phyloP scores from a whole-genome alignment of 2,888 invertebrate species.

The Syrphus vitripennis region DNA sequence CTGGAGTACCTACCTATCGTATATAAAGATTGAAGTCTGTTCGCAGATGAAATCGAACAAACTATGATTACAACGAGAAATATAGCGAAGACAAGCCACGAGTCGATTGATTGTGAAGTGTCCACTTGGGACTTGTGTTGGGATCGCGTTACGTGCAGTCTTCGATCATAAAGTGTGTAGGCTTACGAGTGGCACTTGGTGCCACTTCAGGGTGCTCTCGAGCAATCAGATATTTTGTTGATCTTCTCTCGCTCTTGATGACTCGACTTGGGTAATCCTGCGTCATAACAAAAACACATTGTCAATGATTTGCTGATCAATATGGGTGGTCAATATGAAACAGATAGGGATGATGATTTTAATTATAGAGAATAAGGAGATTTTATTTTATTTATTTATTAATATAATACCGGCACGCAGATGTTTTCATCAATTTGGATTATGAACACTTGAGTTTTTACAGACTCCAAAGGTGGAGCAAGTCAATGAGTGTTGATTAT shows the following conservation, averaged over 20 bases:
- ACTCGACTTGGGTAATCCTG: slow-evolving; percentile 65
- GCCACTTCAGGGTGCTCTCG: slow-evolving; percentile 56
- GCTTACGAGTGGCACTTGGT: slow-evolving; percentile 62
- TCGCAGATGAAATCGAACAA: slow-evolving; percentile 42
- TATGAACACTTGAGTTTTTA: slow-evolving; percentile 48
- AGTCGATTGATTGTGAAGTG: slow-evolving; percentile 61
- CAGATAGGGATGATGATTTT: background rate
- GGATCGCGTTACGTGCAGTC: slow-evolving; percentile 63
- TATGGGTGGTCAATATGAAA: slow-evolving; percentile 48
- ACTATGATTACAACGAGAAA: slow-evolving; percentile 39
- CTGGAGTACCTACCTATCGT: background rate
- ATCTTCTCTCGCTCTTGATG: slow-evolving; percentile 28
- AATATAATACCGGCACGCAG: slow-evolving; percentile 25
- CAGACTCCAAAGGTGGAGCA: slow-evolving; percentile 8
- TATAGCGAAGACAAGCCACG: slow-evolving; percentile 14
- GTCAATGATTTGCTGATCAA: slow-evolving; percentile 37
- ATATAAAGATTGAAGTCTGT: slow-evolving; percentile 1
- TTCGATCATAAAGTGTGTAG: slow-evolving; percentile 71
- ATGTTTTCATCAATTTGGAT: slow-evolving; percentile 67
- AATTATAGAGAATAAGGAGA: background rate
- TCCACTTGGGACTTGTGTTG: slow-evolving; percentile 64
- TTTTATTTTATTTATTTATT: background rate
- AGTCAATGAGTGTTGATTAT: slow-evolving; percentile 41
- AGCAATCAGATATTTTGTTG: slow-evolving; percentile 70
- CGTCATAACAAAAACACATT: slow-evolving; percentile 64